Percentiles rank a stretch among this genome's conserved stretches.
Evolutionary conservation across 64 coral and sea anemone species (phyloP).

Genomic region (Dendronephthya gigantea): DNA sequence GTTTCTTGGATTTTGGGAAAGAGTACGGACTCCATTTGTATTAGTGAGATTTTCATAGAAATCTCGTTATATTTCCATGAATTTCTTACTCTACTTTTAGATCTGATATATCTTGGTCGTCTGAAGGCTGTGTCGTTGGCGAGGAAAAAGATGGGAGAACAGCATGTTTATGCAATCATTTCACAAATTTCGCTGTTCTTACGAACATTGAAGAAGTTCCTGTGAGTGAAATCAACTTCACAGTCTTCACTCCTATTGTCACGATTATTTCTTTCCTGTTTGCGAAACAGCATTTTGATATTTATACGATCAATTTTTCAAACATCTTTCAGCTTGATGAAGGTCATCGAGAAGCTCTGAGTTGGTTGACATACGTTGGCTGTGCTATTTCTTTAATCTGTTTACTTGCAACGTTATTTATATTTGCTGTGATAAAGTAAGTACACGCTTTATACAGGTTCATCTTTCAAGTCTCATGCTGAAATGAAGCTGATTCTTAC

Average conservation of each 20-base stretch:
- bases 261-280: neutral
- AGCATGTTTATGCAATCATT: neutral
- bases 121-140: neutral
- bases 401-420: neutral
- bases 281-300: neutral
- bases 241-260: neutral
- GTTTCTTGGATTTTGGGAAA: neutral
- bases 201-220: neutral
- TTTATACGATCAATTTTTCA: neutral
- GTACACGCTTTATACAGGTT: neutral
- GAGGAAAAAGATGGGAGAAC: neutral
- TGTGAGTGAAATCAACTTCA: neutral
- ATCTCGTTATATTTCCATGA: neutral
- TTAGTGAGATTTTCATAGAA: neutral
- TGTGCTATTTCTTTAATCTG: neutral
- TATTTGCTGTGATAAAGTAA: neutral
- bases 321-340: neutral
- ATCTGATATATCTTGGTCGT: neutral
- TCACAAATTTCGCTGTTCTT: neutral
- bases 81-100: neutral
- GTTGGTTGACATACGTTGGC: neutral
- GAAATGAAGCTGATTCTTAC: too few relatives aligned
- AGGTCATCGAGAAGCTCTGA: neutral
- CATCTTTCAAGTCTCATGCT: too few relatives aligned
- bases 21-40: neutral